Evolutionary conservation across 2,113 vertebrate species (phyloP).

Genomic region (Crotalus viridis): DNA sequence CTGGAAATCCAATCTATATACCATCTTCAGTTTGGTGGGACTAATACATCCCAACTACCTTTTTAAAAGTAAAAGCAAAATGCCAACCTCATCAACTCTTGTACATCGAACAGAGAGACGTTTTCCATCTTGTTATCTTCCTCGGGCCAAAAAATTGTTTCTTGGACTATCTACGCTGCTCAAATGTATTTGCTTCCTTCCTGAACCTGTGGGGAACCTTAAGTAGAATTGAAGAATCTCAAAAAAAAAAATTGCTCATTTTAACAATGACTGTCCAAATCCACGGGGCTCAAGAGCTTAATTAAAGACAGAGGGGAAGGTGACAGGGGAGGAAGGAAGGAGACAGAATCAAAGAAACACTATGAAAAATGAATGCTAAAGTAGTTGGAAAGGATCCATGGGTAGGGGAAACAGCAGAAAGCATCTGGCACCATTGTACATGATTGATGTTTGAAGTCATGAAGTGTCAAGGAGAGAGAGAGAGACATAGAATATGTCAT

Average conservation of each 20-base stretch:
- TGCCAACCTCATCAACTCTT: not conserved
- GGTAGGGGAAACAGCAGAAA: not conserved
- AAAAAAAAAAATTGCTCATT: not conserved
- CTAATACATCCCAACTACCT: not conserved
- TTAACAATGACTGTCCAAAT: conserved; percentile 19
- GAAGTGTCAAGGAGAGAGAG: conserved; percentile 17
- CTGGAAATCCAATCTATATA: not conserved
- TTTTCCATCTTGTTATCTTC: not conserved
- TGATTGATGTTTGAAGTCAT: conserved; percentile 5
- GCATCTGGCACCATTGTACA: not conserved
- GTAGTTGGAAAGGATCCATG: conserved; percentile 4
- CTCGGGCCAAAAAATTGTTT: not conserved
- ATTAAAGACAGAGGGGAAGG: conserved; percentile 7
- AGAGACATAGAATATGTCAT: not conserved
- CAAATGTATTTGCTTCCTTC: not conserved
- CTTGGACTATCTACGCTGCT: not conserved
- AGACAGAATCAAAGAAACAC: not conserved
- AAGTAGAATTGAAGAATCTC: not conserved
- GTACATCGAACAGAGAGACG: not conserved
- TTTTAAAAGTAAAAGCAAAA: not conserved
- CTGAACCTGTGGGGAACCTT: not conserved
- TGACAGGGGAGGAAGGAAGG: not conserved
- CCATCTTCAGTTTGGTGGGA: not conserved
- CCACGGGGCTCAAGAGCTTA: conserved; percentile 15
- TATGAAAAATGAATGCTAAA: conserved; percentile 7